Base-by-base conservation (phyloP, 2,888 invertebrate species). In the Druceiella hillmani region DNA sequence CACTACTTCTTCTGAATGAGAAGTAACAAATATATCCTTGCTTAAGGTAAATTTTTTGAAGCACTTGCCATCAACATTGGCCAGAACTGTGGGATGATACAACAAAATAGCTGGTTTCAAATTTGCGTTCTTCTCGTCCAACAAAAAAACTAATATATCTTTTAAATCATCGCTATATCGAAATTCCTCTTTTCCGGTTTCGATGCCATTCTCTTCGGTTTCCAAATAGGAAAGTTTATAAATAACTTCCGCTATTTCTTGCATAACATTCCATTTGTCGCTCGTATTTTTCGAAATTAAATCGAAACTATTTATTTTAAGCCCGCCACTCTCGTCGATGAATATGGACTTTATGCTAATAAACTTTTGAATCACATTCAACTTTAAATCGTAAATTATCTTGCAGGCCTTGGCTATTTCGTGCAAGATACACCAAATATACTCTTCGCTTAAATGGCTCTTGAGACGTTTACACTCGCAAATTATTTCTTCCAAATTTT, bases 11-110 rank as follows among this genome's bases (percentile, higher is more conserved):
- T 16, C 40, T 40, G 22, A 49, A 17, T 53, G 52, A 24, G 56
- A 52, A 9, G 42, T 45, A 31, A 59, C 50, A 22, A 62, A 46
- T 33, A 69, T 50, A 37, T 67, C 59, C 16, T 66, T 58, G 47
- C 49, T 49, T 9, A 62, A 50, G 40, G 47, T 46, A n/a, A n/a
- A n/a, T 46, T 52, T 58, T 2, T 58, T 56, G 17, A 46, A 51
- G 1, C 49, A 45, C 16, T 54, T 50, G 2, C 52, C 48, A 47
- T 66, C 66, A n/a, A 66, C 50, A 48, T 70, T 66, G 22, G 66
- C 55, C 13, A 71, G 61, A 7, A 72, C 64, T 9, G 70, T 69
- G 4, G 72, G 72, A 44, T 72, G 72, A 45, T 66, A 65, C 10
- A 72, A 55, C 6, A 72, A 55, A 3, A 67, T 63, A 33, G 70